A percentile compares a stretch with the other conserved stretches of the same genome.
These are phyloP conservation scores for Apostichopus californicus DNA, from an alignment of 35 echinoderm and acorn worm species.

Conservation along the genomic window DNA sequence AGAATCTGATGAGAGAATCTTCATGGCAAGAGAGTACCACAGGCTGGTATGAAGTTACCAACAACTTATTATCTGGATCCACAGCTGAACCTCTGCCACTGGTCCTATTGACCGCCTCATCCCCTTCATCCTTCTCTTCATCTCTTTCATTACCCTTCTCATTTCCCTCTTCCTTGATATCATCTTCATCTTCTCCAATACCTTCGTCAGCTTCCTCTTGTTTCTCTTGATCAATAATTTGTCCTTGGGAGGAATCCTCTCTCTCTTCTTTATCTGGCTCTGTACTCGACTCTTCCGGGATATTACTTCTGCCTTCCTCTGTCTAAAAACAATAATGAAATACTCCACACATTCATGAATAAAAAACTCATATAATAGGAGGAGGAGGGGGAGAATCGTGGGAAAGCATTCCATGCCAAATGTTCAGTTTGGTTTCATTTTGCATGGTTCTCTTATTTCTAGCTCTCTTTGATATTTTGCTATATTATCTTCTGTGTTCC, in stretches of 20 bases:
- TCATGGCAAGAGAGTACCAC: conserved; percentile 80
- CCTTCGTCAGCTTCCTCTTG: conserved; percentile 46
- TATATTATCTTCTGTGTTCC: too few relatives aligned
- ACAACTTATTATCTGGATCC: conserved; percentile 75
- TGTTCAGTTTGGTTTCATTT: too few relatives aligned
- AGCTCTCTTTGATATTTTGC: too few relatives aligned
- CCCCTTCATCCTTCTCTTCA: conserved; percentile 15
- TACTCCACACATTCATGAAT: too few relatives aligned
- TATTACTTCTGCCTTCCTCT: conserved; percentile 4
- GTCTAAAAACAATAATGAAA: not conserved
- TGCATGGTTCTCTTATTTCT: too few relatives aligned
- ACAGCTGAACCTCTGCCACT: conserved; percentile 2
- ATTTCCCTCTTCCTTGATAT: conserved; percentile 9
- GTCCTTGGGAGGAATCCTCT: not conserved
- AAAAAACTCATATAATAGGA: too few relatives aligned
- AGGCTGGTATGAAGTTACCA: conserved; percentile 79
- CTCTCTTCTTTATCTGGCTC: too few relatives aligned
- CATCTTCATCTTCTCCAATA: conserved; percentile 8
- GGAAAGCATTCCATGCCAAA: too few relatives aligned
- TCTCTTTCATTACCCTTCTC: not conserved
- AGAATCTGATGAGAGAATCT: conserved; percentile 88
- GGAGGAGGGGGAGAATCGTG: too few relatives aligned
- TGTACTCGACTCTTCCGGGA: too few relatives aligned
- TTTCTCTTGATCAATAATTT: conserved; percentile 20
- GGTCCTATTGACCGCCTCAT: conserved; percentile 1